A percentile compares a stretch with the other conserved stretches of the same genome.
phyloP scores from a whole-genome alignment of 2,888 invertebrate species.

The Noctua fimbriata region DNA sequence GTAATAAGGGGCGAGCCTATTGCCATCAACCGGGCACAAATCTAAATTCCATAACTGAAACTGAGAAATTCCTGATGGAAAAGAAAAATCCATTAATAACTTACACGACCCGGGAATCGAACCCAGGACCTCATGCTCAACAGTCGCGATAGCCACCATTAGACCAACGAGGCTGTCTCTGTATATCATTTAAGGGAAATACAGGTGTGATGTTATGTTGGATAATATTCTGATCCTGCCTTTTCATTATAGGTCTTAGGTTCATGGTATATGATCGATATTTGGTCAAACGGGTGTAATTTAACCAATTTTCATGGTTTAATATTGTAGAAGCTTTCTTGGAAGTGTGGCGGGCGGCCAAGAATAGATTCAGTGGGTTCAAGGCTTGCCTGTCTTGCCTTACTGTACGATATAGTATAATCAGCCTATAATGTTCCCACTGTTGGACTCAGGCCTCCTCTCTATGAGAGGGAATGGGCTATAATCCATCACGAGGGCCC shows the following conservation, averaged over 20 bases:
- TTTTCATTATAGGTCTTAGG: not conserved
- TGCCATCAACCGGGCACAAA: not conserved
- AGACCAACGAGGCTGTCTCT: not conserved
- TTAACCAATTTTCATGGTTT: constrained; percentile 23
- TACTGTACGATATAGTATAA: no score
- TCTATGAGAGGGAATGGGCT: no score
- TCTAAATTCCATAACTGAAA: not conserved
- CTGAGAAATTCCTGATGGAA: not conserved
- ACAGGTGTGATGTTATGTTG: no score
- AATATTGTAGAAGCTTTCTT: constrained; percentile 25
- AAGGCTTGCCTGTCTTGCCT: not conserved
- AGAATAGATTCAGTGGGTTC: constrained; percentile 9
- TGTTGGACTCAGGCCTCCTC: no score
- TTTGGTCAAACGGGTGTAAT: not conserved
- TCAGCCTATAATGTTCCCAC: no score
- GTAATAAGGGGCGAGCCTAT: not conserved
- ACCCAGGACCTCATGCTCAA: not conserved
- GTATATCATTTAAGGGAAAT: not conserved
- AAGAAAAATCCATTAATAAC: not conserved
- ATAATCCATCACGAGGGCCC: no score
- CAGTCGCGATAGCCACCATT: not conserved
- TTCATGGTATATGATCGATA: constrained; percentile 30
- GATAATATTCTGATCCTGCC: not conserved
- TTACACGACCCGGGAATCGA: not conserved
- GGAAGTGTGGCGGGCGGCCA: constrained; percentile 14